Percentiles rank a stretch among this genome's conserved stretches.
Evolutionary conservation across 2,888 invertebrate genomes (phyloP).

Genomic region (Malthinus seriepunctatus): DNA sequence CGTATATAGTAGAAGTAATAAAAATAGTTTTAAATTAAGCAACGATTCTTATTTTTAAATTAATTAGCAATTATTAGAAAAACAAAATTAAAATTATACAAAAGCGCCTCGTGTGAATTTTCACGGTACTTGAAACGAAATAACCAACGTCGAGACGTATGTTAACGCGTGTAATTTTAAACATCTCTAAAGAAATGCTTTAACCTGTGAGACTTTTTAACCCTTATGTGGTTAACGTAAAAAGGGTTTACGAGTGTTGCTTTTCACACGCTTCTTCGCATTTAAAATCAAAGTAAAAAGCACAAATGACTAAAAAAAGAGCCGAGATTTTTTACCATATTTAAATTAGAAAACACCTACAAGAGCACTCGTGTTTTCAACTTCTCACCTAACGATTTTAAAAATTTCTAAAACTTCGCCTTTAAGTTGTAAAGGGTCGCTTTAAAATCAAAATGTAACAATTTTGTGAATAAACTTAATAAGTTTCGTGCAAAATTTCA

Average conservation of each 20-base stretch:
- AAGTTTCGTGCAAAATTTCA: constrained; percentile 15
- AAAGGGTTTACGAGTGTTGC: constrained; percentile 28
- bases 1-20: not conserved
- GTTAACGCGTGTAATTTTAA: constrained; percentile 1
- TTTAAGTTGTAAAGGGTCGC: constrained; percentile 10
- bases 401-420: constrained; percentile 17
- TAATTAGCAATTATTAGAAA: not conserved
- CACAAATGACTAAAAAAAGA: constrained; percentile 26
- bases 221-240: constrained; percentile 25
- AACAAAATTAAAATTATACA: too few species aligned
- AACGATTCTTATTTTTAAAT: not conserved
- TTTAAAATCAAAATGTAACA: not conserved
- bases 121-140: too few species aligned
- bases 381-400: constrained; percentile 21
- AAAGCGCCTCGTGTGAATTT: too few species aligned
- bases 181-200: constrained; percentile 21
- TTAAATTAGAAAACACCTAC: constrained; percentile 28
- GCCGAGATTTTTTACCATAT: constrained; percentile 21
- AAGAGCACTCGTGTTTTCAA: constrained; percentile 24
- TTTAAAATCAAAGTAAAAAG: constrained; percentile 29
- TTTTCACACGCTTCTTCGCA: constrained; percentile 26
- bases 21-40: constrained; percentile 3
- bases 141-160: not conserved
- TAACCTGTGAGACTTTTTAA: constrained; percentile 24
- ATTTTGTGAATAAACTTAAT: constrained; percentile 2